Base-by-base conservation (phyloP, 2,888 invertebrate species). In the Acutogordius australiensis region DNA sequence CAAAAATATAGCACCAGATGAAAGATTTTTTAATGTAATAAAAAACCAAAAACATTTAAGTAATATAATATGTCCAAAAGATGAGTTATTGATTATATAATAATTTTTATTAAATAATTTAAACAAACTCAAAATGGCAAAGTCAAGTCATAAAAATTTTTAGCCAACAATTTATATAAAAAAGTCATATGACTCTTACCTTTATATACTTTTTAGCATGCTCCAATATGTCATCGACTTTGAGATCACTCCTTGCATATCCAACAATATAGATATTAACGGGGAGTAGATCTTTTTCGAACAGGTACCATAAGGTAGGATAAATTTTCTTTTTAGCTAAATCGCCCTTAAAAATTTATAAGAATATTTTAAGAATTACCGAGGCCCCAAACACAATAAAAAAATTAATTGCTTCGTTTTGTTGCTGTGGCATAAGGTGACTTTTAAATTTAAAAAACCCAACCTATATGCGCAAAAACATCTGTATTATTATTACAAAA, bases 331-430 rank as follows among this genome's bases (percentile, higher is more conserved):
- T 51, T 23, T 51, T 51, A 21, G 51, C 51, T 26, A 51, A 51
- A 51, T 51, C 51, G 23, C 51, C 51, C 51, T 51, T n/a, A 51
- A 51, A 51, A 8, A 51, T 51, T 51, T 51, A n/a, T 51, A 51
- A 51, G 4, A 51, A 21, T n/a, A n/a, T n/a, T 51, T 23, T 21
- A 23, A 51, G 4, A n/a, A n/a, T 51, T 51, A 51, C 51, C 8
- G 51, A 51, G 51, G 51, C 51, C 4, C 51, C 51, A 51, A 51
- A 51, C 4, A 51, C 23, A 4, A 51, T 23, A 51, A 51, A 51
- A 23, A 51, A 51, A 23, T 51, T 51, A 21, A 51, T 51, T n/a
- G 51, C 8, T 23, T 51, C 37, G n/a, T n/a, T n/a, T n/a, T n/a
- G n/a, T n/a, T n/a, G n/a, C n/a, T n/a, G n/a, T n/a, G n/a, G n/a